Percentiles rank a stretch among this genome's conserved stretches.
Conservation (phyloP, 1,140 invertebrate genomes). For the Euwallacea fornicatus region DNA sequence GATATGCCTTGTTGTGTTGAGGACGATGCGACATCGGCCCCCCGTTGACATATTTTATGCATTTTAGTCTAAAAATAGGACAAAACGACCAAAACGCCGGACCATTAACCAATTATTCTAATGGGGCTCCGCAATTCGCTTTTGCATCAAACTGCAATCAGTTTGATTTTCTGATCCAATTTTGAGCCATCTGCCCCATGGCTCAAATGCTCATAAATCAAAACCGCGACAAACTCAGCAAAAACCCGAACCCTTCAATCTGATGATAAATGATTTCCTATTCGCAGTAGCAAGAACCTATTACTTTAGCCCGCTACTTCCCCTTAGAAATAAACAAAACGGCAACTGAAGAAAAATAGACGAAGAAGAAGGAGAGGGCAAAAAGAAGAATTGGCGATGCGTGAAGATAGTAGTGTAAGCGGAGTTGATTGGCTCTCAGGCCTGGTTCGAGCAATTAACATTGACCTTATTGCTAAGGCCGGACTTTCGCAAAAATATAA, state of each 20-base stretch:
- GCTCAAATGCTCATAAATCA: no score
- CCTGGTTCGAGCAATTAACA: constrained; percentile 33
- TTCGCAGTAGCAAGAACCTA: constrained; percentile 31
- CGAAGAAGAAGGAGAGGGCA: constrained; percentile 7
- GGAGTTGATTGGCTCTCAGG: constrained; percentile 31
- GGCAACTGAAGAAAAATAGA: constrained; percentile 13
- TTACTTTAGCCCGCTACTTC: constrained; percentile 24
- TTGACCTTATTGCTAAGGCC: constrained; percentile 37
- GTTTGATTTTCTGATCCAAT: background rate
- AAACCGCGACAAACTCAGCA: background rate
- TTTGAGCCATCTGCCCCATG: no score
- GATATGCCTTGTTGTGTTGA: constrained; percentile 1
- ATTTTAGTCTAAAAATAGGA: constrained; percentile 6
- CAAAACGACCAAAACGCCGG: background rate
- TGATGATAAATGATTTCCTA: constrained; percentile 12
- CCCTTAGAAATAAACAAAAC: constrained; percentile 30
- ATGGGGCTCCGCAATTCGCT: constrained; percentile 9
- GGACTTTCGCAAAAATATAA: constrained; percentile 38
- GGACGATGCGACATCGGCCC: background rate
- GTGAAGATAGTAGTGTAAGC: constrained; percentile 38
- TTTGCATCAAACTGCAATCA: constrained; percentile 16
- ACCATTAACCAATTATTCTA: constrained; percentile 19
- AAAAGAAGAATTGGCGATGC: constrained; percentile 23
- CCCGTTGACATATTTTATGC: constrained; percentile 11
- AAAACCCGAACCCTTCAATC: background rate